Percentiles rank a stretch among this genome's conserved stretches.
Conservation (phyloP, 2,797 vertebrate species). For the Urophycis tenuis region DNA sequence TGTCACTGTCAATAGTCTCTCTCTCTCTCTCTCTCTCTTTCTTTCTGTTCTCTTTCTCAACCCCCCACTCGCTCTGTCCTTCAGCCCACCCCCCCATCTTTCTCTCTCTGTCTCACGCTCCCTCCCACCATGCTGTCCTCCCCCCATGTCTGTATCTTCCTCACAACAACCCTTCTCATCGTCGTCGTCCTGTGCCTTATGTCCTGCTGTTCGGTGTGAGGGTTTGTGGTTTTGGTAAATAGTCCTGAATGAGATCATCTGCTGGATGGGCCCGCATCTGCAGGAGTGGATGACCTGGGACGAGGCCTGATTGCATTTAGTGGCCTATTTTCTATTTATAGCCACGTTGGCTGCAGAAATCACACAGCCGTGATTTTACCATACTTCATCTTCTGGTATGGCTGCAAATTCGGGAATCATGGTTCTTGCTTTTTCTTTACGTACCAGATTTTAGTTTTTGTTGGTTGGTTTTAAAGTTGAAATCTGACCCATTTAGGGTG, state of each 20-base stretch:
- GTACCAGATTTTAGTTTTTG: neutral
- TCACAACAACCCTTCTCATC: slow-evolving; percentile 2
- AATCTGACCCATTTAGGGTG: neutral
- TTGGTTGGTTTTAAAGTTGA: neutral
- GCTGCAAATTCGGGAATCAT: neutral
- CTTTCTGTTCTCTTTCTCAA: neutral
- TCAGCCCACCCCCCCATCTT: too few species aligned
- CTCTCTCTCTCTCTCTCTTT: slow-evolving; percentile 1
- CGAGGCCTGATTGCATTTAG: slow-evolving; percentile 34
- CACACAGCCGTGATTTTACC: slow-evolving; percentile 3
- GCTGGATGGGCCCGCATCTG: slow-evolving; percentile 31
- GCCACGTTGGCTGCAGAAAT: slow-evolving; percentile 9
- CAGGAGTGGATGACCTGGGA: slow-evolving; percentile 40
- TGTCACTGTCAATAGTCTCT: slow-evolving; percentile 13
- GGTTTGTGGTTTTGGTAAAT: slow-evolving; percentile 27
- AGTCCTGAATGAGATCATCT: slow-evolving; percentile 39
- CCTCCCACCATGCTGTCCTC: neutral
- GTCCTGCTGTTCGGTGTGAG: slow-evolving; percentile 21
- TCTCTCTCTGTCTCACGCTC: too few species aligned
- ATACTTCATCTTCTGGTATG: neutral
- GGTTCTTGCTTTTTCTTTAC: too few species aligned
- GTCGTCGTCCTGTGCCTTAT: slow-evolving; percentile 13
- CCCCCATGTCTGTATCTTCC: neutral
- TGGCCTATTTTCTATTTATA: slow-evolving; percentile 58
- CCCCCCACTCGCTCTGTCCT: neutral